Evolutionary conservation across 2,113 vertebrate genomes (phyloP).

Genomic region (Daphoenositta chrysoptera): DNA sequence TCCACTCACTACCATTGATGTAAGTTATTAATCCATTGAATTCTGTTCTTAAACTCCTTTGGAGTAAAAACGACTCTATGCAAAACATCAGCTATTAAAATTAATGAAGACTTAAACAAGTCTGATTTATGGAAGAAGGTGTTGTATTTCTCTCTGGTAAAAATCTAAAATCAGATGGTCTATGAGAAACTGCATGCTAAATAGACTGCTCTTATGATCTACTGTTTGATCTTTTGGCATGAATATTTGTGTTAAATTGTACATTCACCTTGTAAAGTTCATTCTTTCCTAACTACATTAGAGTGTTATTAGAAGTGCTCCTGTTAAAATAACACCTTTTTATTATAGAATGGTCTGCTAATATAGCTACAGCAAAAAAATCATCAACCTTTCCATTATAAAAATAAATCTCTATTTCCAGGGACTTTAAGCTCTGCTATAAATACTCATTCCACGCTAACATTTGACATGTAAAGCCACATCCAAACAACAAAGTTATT

Average conservation of each 20-base stretch:
- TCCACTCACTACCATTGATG: background rate
- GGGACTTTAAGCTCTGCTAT: background rate
- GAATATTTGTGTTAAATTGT: background rate
- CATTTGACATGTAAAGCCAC: background rate
- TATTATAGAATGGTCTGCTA: background rate
- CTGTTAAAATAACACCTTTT: conserved; percentile 40
- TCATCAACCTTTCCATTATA: background rate
- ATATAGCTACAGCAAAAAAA: background rate
- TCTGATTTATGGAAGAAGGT: background rate
- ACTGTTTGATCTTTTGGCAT: background rate
- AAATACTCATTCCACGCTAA: background rate
- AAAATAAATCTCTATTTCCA: conserved; percentile 1
- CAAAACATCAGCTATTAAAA: background rate
- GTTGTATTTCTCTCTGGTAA: background rate
- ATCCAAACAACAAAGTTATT: background rate
- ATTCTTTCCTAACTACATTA: conserved; percentile 40
- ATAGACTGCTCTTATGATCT: background rate
- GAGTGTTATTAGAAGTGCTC: background rate
- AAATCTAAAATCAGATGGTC: background rate
- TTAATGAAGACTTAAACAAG: background rate
- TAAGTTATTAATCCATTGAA: background rate
- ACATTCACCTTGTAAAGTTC: conserved; percentile 9
- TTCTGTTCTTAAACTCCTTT: background rate
- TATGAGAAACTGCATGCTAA: background rate
- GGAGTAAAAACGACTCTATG: background rate